phyloP scores from a whole-genome alignment of 2,797 vertebrate species.

The Lagodon rhomboides region DNA sequence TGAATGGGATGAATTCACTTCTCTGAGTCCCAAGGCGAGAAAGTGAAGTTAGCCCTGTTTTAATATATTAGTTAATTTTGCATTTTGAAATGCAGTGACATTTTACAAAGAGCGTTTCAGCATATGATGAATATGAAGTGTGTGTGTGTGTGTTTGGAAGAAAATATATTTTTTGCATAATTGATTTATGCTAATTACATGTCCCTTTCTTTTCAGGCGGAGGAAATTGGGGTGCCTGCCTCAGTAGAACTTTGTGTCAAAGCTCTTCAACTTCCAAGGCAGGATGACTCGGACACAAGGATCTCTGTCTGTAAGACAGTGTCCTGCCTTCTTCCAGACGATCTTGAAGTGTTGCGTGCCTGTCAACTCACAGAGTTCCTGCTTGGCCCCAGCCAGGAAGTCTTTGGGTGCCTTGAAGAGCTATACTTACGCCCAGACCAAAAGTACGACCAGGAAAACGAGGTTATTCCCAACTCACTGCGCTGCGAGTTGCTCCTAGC shows the following conservation, averaged over 20 bases:
- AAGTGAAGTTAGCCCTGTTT: neutral
- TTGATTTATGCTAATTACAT: conserved; percentile 14
- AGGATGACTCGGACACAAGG: conserved; percentile 91
- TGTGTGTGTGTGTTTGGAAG: neutral
- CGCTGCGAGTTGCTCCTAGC: conserved; percentile 96
- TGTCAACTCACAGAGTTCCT: conserved; percentile 98
- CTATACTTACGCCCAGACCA: conserved; percentile 95
- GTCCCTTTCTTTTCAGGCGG: conserved; percentile 83
- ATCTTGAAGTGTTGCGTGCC: conserved; percentile 95
- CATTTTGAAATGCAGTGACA: neutral
- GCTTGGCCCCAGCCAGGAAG: conserved; percentile 89
- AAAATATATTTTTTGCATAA: neutral
- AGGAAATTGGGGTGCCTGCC: conserved; percentile 91
- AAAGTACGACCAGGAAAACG: conserved; percentile 94
- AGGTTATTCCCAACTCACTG: conserved; percentile 94
- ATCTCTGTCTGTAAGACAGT: conserved; percentile 95
- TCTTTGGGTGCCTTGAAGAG: conserved; percentile 91
- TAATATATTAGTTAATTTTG: neutral
- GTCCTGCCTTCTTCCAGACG: conserved; percentile 93
- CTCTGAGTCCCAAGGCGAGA: neutral
- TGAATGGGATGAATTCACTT: neutral
- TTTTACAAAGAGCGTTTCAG: neutral
- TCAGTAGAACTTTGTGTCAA: conserved; percentile 96
- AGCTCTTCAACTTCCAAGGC: conserved; percentile 95
- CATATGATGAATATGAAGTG: neutral